phyloP scores from a whole-genome alignment of 2,113 vertebrate genomes.

The Channa argus region DNA sequence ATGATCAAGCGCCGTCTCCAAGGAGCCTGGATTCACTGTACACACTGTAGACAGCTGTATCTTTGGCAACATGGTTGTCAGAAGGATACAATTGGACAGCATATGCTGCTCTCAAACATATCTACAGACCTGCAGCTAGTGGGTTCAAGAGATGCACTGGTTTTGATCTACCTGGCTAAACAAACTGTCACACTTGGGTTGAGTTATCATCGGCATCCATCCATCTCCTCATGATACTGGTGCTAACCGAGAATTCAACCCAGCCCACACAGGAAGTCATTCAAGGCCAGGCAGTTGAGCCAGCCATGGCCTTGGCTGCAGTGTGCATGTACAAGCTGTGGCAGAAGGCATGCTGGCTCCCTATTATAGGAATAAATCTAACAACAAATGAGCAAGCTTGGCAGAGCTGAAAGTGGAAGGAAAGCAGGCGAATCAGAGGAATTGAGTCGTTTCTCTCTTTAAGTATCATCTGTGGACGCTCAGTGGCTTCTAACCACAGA shows the following conservation, averaged over 20 bases:
- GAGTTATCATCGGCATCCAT: conserved; percentile 44
- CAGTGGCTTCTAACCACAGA: conserved; percentile 28
- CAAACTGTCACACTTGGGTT: conserved; percentile 3
- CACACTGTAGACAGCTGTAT: conserved; percentile 29
- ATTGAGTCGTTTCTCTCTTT: conserved; percentile 34
- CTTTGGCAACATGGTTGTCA: conserved; percentile 26
- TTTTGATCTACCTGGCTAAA: too few relatives aligned
- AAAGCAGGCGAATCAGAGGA: conserved; percentile 40
- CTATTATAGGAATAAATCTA: conserved; percentile 63
- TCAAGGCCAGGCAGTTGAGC: conserved; percentile 55
- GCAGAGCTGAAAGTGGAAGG: conserved; percentile 47
- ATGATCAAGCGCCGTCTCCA: conserved; percentile 50
- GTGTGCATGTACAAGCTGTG: conserved; percentile 39
- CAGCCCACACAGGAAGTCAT: conserved; percentile 65
- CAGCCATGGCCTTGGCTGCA: conserved; percentile 59
- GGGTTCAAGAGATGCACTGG: background rate
- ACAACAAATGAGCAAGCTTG: conserved; percentile 69
- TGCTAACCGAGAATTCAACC: conserved; percentile 63
- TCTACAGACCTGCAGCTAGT: background rate
- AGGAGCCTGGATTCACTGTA: conserved; percentile 18
- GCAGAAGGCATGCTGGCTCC: conserved; percentile 58
- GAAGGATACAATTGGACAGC: background rate
- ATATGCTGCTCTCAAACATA: background rate
- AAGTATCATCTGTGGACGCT: conserved; percentile 29
- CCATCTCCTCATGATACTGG: conserved; percentile 36